A percentile compares a stretch with the other conserved stretches of the same genome.
Conservation (phyloP, 2,113 vertebrate genomes). For the Sinocyclocheilus grahami region DNA sequence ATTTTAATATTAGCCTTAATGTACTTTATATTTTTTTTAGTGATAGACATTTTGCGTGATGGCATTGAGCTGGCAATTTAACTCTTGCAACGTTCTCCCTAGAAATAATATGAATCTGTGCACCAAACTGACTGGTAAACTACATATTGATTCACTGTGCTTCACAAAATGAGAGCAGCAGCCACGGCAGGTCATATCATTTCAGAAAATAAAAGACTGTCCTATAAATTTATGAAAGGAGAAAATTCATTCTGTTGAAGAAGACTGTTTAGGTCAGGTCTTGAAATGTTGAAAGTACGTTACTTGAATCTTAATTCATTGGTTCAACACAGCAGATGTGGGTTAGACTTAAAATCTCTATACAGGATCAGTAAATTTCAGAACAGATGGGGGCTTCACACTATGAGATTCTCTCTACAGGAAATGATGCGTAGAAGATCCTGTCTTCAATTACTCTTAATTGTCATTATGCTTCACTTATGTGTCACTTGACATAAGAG, state of each 20-base stretch:
- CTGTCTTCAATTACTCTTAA: constrained; percentile 19
- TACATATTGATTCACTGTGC: constrained; percentile 48
- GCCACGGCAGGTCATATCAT: constrained; percentile 26
- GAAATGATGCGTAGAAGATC: not conserved
- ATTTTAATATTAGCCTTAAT: not conserved
- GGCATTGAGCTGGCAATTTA: not conserved
- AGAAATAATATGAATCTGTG: not conserved
- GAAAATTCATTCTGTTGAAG: constrained; percentile 17
- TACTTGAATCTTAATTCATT: not conserved
- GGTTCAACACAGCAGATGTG: constrained; percentile 41
- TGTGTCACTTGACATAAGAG: not conserved
- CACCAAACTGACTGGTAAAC: constrained; percentile 6
- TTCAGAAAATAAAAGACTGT: constrained; percentile 34
- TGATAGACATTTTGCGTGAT: not conserved
- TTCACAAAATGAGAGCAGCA: constrained; percentile 22
- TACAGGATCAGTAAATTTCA: not conserved
- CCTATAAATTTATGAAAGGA: constrained; percentile 21
- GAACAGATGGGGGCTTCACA: not conserved
- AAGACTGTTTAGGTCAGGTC: not conserved
- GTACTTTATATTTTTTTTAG: not conserved
- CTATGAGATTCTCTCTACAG: constrained; percentile 3
- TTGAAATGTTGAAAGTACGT: not conserved
- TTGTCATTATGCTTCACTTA: not conserved
- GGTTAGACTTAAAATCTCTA: constrained; percentile 30
- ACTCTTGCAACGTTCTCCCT: not conserved